Evolutionary conservation across 2,113 vertebrate species (phyloP), one percentile per base, ranked within the genome.

Genomic region (Antigone vipio): DNA sequence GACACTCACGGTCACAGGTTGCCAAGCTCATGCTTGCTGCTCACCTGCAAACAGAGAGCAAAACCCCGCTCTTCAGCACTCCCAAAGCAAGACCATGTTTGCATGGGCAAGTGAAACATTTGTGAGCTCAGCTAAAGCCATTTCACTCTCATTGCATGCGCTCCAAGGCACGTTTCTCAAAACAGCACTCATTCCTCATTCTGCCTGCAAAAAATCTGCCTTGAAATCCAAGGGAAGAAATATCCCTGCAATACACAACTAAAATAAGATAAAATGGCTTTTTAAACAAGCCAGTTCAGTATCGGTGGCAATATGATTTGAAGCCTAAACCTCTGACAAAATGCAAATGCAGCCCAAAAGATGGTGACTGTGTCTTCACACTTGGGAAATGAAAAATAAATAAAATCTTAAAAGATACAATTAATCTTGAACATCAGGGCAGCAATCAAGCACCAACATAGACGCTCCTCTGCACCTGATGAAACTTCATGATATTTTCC

Each of bases 31-130:
- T 95, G 62, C 56, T 80, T 86, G 66, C 73, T 62, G 81, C 60
- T 92, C 12, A 1, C 93, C 96, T 96, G 89, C 56, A 64, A 88
- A 92, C 50, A 95, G 60, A 95, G 76, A 94, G 66, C 73, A 94
- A 97, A 97, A 91, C 6, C 44, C 44, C 2, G 1, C 77, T 82
- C 77, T 96, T 95, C 76, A 96, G 64, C 60, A 55, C 32, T 81
- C 69, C 20, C 52, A 78, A 71, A 83, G 47, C 62, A 93, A 24
- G 27, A 60, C 5, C 9, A 59, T 1, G 0, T 82, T 75, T n/a
- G 38, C 44, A 55, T 0, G 0, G 44, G 69, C 30, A 93, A 71
- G 35, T 27, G 40, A 72, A 78, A 72, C n/a, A 53, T 50, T 24
- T 6, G 1, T 53, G 69, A 12, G 0, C 8, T 50, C 55, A 59